Conservation (phyloP, 1,140 invertebrate species). For the Trachymyrmex septentrionalis region DNA sequence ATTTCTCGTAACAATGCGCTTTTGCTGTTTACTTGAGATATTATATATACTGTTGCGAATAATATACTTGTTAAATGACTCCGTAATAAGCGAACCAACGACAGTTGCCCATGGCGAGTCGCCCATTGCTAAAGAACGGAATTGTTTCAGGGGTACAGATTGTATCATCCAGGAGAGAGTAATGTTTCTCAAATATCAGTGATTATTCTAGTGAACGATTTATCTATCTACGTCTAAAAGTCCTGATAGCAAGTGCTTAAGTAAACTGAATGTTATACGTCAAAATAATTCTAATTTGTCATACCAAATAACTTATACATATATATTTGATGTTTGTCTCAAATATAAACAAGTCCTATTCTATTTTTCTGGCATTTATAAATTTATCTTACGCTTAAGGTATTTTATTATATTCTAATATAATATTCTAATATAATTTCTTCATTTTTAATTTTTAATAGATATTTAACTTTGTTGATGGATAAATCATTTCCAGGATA, state of each 20-base stretch:
- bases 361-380: not conserved
- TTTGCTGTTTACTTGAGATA: constrained; percentile 59
- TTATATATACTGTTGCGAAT: constrained; percentile 62
- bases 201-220: constrained; percentile 35
- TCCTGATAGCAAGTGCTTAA: not conserved
- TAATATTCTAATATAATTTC: not conserved
- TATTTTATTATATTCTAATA: not conserved
- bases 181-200: constrained; percentile 62
- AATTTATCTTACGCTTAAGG: no score
- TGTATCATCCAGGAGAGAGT: constrained; percentile 69
- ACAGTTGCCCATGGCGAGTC: constrained; percentile 66
- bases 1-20: constrained; percentile 51
- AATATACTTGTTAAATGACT: constrained; percentile 52
- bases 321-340: not conserved
- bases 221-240: not conserved
- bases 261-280: not conserved
- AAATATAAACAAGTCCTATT: not conserved
- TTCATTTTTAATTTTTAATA: not conserved
- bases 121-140: constrained; percentile 45
- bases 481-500: constrained; percentile 30
- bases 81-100: constrained; percentile 56
- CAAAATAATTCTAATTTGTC: not conserved
- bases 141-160: constrained; percentile 68
- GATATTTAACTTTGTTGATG: not conserved
- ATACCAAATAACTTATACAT: not conserved